phyloP scores from a whole-genome alignment of 2,113 vertebrate species.

The Mus spicilegus region DNA sequence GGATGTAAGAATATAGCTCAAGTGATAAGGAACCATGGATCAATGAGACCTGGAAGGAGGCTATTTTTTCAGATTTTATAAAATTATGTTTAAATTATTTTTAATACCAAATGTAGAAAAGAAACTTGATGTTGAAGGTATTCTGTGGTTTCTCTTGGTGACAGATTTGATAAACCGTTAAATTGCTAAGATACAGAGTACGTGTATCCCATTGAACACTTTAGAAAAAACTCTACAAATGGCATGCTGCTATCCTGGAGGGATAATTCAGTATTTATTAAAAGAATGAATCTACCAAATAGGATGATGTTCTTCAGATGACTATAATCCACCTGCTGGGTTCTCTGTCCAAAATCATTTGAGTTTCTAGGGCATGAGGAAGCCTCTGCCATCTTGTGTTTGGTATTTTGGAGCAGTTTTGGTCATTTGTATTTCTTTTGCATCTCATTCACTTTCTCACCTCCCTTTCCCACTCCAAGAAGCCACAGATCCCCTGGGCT shows the following conservation, averaged over 20 bases:
- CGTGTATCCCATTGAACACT: neutral
- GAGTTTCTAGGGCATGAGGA: constrained; percentile 5
- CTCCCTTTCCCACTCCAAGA: constrained; percentile 38
- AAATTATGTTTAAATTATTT: constrained; percentile 7
- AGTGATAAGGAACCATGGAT: neutral
- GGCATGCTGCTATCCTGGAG: neutral
- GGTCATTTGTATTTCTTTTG: neutral
- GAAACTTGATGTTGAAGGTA: constrained; percentile 19
- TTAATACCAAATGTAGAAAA: constrained; percentile 34
- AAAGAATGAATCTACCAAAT: constrained; percentile 15
- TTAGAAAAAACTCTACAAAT: constrained; percentile 16
- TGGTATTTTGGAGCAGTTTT: neutral
- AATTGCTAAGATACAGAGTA: constrained; percentile 27
- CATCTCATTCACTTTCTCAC: constrained; percentile 45
- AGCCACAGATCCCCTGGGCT: constrained; percentile 57
- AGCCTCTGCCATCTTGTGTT: constrained; percentile 23
- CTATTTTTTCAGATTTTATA: constrained; percentile 43
- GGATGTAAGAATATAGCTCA: neutral
- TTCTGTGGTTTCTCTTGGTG: neutral
- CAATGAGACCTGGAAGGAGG: neutral
- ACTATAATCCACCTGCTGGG: neutral
- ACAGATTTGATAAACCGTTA: neutral
- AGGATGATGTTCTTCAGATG: neutral
- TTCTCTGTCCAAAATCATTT: neutral
- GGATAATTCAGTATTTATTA: neutral